Conservation (phyloP, 1,140 invertebrate genomes). For the Hyposmocoma kahamanoa region DNA sequence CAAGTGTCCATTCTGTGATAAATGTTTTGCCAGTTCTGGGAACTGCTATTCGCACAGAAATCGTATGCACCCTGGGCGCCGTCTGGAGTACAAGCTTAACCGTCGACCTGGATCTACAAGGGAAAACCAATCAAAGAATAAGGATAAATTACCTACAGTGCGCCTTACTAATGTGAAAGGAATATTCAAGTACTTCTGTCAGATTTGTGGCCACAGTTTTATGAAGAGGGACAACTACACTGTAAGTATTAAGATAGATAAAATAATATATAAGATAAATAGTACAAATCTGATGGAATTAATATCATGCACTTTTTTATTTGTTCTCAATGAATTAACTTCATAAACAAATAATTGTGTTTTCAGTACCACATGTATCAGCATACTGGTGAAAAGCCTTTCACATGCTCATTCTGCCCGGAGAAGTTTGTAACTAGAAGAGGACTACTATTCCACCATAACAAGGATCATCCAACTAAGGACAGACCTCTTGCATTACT, state of each 20-base stretch:
- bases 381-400: conserved; percentile 88
- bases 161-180: conserved; percentile 22
- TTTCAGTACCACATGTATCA: conserved; percentile 81
- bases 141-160: conserved; percentile 10
- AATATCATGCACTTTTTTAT: too few relatives aligned
- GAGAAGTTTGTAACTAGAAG: conserved; percentile 78
- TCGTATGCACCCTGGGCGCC: conserved; percentile 78
- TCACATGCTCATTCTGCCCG: conserved; percentile 81
- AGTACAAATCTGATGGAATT: too few relatives aligned
- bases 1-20: conserved; percentile 86
- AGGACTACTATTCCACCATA: conserved; percentile 80
- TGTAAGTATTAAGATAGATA: conserved; percentile 44
- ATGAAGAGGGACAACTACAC: conserved; percentile 52
- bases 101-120: too few relatives aligned
- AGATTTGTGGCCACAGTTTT: conserved; percentile 49
- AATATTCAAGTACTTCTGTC: conserved; percentile 46
- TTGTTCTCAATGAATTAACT: too few relatives aligned
- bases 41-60: conserved; percentile 85
- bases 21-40: conserved; percentile 85
- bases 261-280: too few relatives aligned
- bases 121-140: too few relatives aligned
- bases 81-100: conserved; percentile 14
- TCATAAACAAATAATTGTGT: too few relatives aligned
- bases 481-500: conserved; percentile 43
- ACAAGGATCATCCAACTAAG: conserved; percentile 48